These are phyloP conservation scores for Mormyrus hasselquistii DNA, from an alignment of 2,797 vertebrate species.

Conservation along the genomic window DNA sequence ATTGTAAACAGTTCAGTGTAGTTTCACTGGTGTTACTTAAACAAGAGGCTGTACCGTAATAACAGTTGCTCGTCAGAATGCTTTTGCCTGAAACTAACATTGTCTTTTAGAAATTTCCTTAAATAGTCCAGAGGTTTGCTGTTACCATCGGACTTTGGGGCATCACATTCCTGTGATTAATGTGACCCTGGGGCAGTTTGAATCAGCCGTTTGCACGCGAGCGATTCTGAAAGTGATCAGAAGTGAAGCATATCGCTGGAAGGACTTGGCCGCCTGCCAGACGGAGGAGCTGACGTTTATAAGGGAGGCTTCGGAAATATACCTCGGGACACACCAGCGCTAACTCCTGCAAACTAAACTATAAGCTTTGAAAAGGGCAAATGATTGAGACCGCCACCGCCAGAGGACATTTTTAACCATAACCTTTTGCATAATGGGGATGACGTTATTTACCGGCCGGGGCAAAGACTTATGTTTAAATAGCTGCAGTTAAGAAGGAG, in stretches of 20 bases:
- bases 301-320: neutral
- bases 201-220: neutral
- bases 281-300: neutral
- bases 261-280: neutral
- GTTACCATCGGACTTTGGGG: neutral
- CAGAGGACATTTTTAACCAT: neutral
- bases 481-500: neutral
- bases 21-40: neutral
- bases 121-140: neutral
- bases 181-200: neutral
- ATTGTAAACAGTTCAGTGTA: neutral
- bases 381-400: neutral
- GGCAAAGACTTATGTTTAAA: constrained; percentile 4
- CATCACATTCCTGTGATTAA: neutral
- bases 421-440: neutral
- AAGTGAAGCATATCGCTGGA: neutral
- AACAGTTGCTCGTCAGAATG: neutral
- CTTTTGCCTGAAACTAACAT: neutral
- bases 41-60: neutral
- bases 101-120: neutral
- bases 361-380: neutral
- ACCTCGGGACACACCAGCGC: neutral
- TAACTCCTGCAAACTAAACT: neutral
- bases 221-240: neutral
- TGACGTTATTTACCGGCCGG: neutral